Conservation (phyloP, 2,888 invertebrate genomes). For the Dermolepida albohirtum region DNA sequence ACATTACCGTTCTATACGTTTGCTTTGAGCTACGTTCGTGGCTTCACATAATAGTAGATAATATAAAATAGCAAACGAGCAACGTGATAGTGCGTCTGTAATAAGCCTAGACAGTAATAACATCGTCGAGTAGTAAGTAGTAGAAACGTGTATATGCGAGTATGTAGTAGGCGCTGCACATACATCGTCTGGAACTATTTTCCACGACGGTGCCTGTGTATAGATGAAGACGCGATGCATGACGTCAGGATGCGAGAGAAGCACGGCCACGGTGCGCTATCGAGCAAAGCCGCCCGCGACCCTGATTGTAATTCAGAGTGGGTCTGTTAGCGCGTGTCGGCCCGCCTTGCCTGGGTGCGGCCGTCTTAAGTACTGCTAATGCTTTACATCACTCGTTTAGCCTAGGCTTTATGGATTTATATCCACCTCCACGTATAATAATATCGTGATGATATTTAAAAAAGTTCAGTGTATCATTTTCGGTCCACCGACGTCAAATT, state of each 20-base stretch:
- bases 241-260: slow-evolving; percentile 51
- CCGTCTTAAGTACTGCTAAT: slow-evolving; percentile 48
- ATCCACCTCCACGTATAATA: slow-evolving; percentile 44
- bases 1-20: slow-evolving; percentile 16
- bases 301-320: slow-evolving; percentile 60
- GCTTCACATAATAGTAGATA: slow-evolving; percentile 31
- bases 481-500: slow-evolving; percentile 8
- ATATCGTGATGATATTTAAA: slow-evolving; percentile 41
- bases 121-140: slow-evolving; percentile 1
- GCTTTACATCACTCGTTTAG: slow-evolving; percentile 45
- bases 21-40: background rate
- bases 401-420: slow-evolving; percentile 44
- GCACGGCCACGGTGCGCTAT: slow-evolving; percentile 22
- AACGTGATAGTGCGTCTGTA: slow-evolving; percentile 8
- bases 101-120: background rate
- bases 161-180: slow-evolving; percentile 1
- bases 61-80: background rate
- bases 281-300: slow-evolving; percentile 56
- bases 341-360: slow-evolving; percentile 61
- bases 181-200: slow-evolving; percentile 17
- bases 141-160: background rate
- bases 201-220: slow-evolving; percentile 24
- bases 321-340: slow-evolving; percentile 61
- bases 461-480: slow-evolving; percentile 32
- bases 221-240: slow-evolving; percentile 54